Evolutionary conservation across 2,888 invertebrate genomes (phyloP).

Genomic region (Laspeyria flexula): DNA sequence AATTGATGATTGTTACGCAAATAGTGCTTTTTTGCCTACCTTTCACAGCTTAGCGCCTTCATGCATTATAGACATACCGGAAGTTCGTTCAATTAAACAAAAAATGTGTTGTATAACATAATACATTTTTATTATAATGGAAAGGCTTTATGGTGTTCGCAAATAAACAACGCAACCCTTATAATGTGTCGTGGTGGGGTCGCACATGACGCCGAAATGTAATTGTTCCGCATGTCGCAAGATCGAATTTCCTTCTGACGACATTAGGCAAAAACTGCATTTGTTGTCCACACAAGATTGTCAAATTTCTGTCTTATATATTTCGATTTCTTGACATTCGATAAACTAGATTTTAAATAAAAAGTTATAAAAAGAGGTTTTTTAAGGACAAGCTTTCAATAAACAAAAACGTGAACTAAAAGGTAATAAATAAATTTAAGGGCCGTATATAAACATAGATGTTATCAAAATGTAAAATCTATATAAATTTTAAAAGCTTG

Average conservation of each 20-base stretch:
- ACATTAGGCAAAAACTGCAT: neutral
- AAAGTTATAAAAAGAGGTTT: too few relatives aligned
- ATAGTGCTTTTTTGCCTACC: conserved; percentile 11
- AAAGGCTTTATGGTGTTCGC: neutral
- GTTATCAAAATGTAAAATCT: too few relatives aligned
- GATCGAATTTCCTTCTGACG: neutral
- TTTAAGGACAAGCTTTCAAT: too few relatives aligned
- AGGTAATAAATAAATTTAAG: too few relatives aligned
- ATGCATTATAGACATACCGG: conserved; percentile 28
- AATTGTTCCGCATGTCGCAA: neutral
- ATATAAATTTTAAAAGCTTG: too few relatives aligned
- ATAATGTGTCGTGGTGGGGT: neutral
- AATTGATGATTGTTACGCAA: conserved; percentile 8
- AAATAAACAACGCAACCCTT: conserved; percentile 1
- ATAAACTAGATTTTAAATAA: too few relatives aligned
- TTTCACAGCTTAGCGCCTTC: conserved; percentile 22
- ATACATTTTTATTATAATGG: neutral
- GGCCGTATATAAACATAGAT: too few relatives aligned
- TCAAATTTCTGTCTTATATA: too few relatives aligned
- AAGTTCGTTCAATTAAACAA: conserved; percentile 19
- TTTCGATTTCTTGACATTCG: too few relatives aligned
- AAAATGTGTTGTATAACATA: conserved; percentile 8
- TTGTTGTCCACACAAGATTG: too few relatives aligned
- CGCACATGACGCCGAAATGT: neutral
- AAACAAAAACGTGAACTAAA: too few relatives aligned